Conservation (phyloP, 53 echinoderm and acorn worm species). For the Crossaster papposus region DNA sequence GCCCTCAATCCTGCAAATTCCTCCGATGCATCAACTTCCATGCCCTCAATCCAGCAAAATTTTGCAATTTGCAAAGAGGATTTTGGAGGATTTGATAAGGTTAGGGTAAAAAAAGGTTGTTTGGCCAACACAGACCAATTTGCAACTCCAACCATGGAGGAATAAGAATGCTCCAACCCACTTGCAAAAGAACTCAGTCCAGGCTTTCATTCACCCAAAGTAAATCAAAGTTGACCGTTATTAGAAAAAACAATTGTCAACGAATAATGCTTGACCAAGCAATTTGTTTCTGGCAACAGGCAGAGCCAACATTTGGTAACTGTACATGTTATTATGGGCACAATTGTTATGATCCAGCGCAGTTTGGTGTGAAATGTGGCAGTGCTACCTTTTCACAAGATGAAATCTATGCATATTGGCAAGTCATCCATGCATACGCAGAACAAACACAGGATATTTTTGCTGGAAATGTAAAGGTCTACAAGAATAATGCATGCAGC, state of each 20-base stretch:
- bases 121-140: too few relatives aligned
- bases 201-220: not conserved
- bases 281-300: not conserved
- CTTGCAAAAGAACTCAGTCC: too few relatives aligned
- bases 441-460: not conserved
- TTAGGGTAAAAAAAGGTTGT: too few relatives aligned
- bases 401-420: not conserved
- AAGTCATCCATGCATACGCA: conserved; percentile 37
- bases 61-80: too few relatives aligned
- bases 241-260: not conserved
- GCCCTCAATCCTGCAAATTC: too few relatives aligned
- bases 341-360: not conserved
- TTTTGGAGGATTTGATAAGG: too few relatives aligned
- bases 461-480: conserved; percentile 2
- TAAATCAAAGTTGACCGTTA: too few relatives aligned
- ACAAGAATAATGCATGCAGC: not conserved
- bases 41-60: too few relatives aligned
- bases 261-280: not conserved
- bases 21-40: too few relatives aligned
- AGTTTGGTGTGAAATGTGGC: conserved; percentile 1
- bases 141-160: not conserved
- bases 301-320: not conserved
- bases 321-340: too few relatives aligned
- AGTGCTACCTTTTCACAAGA: not conserved
- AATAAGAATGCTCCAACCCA: not conserved